Conservation (phyloP, 1,140 invertebrate genomes). For the Rhagoletis pomonella region DNA sequence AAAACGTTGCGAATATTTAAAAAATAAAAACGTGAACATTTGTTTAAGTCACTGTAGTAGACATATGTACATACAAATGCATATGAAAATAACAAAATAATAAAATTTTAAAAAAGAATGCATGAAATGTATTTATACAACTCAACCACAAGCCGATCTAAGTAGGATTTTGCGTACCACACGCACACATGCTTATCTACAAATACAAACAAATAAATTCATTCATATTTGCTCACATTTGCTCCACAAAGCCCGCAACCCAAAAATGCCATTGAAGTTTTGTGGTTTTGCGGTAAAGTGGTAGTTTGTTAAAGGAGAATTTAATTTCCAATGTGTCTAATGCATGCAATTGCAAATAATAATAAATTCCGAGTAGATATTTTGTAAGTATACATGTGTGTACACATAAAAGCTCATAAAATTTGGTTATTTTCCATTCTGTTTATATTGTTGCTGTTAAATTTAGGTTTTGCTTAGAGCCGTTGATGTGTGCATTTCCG, state of each 20-base stretch:
- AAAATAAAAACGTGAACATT: too few relatives aligned
- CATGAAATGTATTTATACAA: neutral
- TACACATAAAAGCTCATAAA: neutral
- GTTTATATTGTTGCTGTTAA: neutral
- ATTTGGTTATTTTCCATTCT: neutral
- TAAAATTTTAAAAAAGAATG: neutral
- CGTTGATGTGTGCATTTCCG: neutral
- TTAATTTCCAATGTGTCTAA: constrained; percentile 9
- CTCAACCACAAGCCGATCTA: neutral
- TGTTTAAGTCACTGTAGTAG: too few relatives aligned
- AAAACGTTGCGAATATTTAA: too few relatives aligned
- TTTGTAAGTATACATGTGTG: too few relatives aligned
- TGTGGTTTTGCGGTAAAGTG: constrained; percentile 31
- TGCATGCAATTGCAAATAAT: neutral
- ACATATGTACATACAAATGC: neutral
- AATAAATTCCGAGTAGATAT: neutral
- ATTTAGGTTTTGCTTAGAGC: too few relatives aligned
- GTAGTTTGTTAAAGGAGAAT: neutral
- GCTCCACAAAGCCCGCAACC: constrained; percentile 26
- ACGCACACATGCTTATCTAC: neutral
- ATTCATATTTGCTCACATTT: neutral
- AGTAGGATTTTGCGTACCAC: neutral
- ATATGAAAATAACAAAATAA: neutral
- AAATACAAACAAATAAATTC: neutral
- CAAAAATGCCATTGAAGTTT: constrained; percentile 12